Conservation (phyloP, 92 coral and sea anemone species). For the Bergia sp. region DNA sequence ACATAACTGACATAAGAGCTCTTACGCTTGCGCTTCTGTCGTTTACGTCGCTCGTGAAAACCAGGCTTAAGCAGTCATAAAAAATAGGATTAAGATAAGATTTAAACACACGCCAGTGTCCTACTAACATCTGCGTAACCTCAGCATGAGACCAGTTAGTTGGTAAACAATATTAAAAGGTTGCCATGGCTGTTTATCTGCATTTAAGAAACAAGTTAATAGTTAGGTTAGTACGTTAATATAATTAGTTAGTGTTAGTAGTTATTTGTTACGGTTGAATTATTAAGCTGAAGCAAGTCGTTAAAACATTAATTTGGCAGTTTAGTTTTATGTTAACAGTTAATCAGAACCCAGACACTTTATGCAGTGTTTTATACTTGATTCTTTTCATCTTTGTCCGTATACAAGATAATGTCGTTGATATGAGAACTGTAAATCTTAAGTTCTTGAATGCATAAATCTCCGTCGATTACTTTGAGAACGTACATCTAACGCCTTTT, state of each 20-base stretch:
- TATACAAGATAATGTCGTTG: background rate
- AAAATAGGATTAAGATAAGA: background rate
- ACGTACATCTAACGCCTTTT: too few species aligned
- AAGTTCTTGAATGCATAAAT: too few species aligned
- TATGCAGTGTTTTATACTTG: background rate
- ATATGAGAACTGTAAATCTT: background rate
- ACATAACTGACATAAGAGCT: too few species aligned
- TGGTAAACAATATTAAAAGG: conserved; percentile 29
- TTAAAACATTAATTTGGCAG: background rate
- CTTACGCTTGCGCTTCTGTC: too few species aligned
- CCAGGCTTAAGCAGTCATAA: too few species aligned
- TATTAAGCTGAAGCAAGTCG: background rate
- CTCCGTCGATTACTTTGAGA: too few species aligned
- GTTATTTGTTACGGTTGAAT: background rate
- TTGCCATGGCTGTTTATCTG: conserved; percentile 49
- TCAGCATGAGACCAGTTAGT: conserved; percentile 23
- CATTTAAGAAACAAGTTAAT: conserved; percentile 17
- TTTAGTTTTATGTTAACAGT: background rate
- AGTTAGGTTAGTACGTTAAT: background rate
- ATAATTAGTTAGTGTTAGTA: background rate
- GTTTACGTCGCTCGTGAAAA: too few species aligned
- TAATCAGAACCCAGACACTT: too few species aligned
- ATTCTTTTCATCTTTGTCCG: background rate
- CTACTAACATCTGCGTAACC: conserved; percentile 17
- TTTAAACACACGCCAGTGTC: background rate